A percentile compares a stretch with the other conserved stretches of the same genome.
Conservation (phyloP, 2,113 vertebrate genomes). For the Acinonyx jubatus region DNA sequence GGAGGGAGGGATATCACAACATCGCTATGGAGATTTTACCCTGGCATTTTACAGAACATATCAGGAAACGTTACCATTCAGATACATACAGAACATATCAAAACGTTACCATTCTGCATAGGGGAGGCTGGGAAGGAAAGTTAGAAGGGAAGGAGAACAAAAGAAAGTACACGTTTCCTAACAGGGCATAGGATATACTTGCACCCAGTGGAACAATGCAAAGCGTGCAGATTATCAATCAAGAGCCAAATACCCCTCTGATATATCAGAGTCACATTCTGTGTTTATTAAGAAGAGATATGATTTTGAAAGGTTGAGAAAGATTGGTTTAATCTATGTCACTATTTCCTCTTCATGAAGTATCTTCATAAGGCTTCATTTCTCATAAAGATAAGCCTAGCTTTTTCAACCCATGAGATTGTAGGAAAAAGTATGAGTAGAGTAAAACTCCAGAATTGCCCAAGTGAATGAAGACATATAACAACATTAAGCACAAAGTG, state of each 20-base stretch:
- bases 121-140: neutral
- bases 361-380: neutral
- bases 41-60: neutral
- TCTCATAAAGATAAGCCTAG: conserved; percentile 2
- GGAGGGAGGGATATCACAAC: neutral
- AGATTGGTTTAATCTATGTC: neutral
- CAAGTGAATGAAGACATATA: neutral
- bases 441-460: neutral
- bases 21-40: neutral
- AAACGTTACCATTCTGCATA: neutral
- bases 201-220: neutral
- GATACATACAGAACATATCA: neutral
- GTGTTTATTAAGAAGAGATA: neutral
- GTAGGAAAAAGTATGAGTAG: neutral
- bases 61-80: neutral
- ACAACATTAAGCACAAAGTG: neutral
- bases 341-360: neutral
- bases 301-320: neutral
- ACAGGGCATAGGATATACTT: neutral
- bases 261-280: neutral
- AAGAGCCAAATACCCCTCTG: neutral
- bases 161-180: neutral
- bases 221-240: neutral
- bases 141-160: neutral
- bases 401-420: neutral